Base-by-base conservation (phyloP, 1,140 invertebrate species). In the Nebria ingens region DNA sequence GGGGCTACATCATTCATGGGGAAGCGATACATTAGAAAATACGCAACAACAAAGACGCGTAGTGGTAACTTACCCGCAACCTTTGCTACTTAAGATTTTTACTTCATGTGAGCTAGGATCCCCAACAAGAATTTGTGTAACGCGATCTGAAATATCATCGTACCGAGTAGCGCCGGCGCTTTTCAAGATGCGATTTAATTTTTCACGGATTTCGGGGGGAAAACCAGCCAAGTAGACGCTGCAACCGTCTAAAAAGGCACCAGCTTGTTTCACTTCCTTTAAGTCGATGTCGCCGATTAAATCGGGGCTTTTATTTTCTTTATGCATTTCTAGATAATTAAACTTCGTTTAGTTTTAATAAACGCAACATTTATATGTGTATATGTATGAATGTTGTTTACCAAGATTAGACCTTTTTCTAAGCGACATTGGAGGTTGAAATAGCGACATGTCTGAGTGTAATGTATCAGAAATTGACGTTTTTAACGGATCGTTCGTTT, bases 191-290 rank as follows among this genome's bases (percentile, higher is more conserved):
- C 82, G 83, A 40, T 82, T 77, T 0, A 92, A 65, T 68, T 91
- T 91, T 59, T 93, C 89, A 19, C 82, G 73, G 56, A 82, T 75
- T 49, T 71, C 71, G 0, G 68, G 25, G 3, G 68, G 70, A 63
- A 90, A 88, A 40, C 88, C 88, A 63, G 75, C 73, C 21, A 85
- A 62, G 62, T 81, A 85, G 51, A 86, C 83, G 69, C 84, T 85
- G 68, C 86, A 92, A 51, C 89, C 89, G 71, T 93, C 89, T 40
- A 93, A 79, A 66, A 91, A 91, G 45, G 79, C 71, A 34, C 89
- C 89, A 60, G 82, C 82, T 63, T 76, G 78, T 67, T 86, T 87
- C 2, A 82, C 82, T 57, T 77, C 66, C 45, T 75, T 78, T 56
- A 86, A 73, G 59, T 83, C 78, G 13, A 89, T 75, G 34, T 69